A percentile compares a stretch with the other conserved stretches of the same genome.
phyloP scores from a whole-genome alignment of 2,113 vertebrate genomes.

The Hepsetus odoe region DNA sequence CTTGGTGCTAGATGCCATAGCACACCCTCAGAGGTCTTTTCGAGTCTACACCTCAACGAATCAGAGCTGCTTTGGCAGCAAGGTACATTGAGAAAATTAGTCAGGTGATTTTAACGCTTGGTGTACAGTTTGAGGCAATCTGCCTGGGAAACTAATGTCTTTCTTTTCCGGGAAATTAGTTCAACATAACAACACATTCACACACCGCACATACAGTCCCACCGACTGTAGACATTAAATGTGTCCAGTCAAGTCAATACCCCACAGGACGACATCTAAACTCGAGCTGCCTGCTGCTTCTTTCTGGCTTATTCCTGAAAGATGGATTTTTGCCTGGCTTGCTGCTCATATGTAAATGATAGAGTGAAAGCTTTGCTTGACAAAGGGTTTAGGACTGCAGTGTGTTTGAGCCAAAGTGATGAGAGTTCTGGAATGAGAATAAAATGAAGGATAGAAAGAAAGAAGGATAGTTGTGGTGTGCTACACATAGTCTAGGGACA shows the following conservation, averaged over 20 bases:
- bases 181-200: background rate
- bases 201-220: background rate
- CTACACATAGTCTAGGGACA: background rate
- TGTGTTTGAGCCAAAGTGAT: background rate
- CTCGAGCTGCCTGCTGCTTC: background rate
- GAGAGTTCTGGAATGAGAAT: slow-evolving; percentile 17
- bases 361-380: background rate
- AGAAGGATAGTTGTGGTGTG: slow-evolving; percentile 2
- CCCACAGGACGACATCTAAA: too few species aligned
- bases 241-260: slow-evolving; percentile 2
- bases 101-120: too few species aligned
- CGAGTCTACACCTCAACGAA: too few species aligned
- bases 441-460: background rate
- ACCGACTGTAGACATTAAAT: background rate
- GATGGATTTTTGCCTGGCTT: slow-evolving; percentile 18
- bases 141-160: slow-evolving; percentile 28
- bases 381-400: slow-evolving; percentile 32
- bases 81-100: too few species aligned
- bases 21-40: too few species aligned
- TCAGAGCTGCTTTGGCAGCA: too few species aligned
- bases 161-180: background rate
- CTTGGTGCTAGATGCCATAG: too few species aligned
- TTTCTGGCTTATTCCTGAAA: slow-evolving; percentile 13
- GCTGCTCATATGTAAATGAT: slow-evolving; percentile 28
- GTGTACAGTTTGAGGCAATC: background rate